These are phyloP conservation scores for Limanda limanda DNA, from an alignment of 2,113 vertebrate species.

Conservation along the genomic window DNA sequence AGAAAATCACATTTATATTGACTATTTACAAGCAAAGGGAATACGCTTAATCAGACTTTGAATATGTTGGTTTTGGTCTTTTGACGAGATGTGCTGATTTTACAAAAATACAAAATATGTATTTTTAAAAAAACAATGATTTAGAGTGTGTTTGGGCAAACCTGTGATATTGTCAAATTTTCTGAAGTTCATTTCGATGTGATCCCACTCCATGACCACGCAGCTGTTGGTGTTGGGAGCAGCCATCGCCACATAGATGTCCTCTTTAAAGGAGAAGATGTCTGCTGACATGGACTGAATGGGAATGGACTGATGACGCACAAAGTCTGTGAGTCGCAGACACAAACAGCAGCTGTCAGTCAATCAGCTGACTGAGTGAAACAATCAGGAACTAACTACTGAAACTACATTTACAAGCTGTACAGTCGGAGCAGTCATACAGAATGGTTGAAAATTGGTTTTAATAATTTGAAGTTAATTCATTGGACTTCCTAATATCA, in stretches of 20 bases:
- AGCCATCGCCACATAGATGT: constrained; percentile 94
- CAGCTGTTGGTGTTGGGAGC: constrained; percentile 96
- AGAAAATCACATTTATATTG: neutral
- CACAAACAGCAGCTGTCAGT: constrained; percentile 24
- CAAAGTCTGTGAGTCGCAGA: constrained; percentile 88
- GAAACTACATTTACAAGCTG: neutral
- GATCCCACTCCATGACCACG: constrained; percentile 97
- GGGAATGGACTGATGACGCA: constrained; percentile 92
- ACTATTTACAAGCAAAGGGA: too few relatives aligned
- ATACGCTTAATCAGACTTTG: too few relatives aligned
- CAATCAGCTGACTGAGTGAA: constrained; percentile 23
- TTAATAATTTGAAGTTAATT: neutral
- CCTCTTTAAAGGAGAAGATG: constrained; percentile 94
- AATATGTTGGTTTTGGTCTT: neutral
- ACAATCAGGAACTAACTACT: neutral
- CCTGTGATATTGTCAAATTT: constrained; percentile 98
- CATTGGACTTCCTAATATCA: neutral
- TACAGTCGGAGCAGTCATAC: too few relatives aligned
- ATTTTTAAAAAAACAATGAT: neutral
- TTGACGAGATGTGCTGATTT: neutral
- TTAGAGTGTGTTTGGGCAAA: constrained; percentile 61
- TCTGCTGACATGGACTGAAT: constrained; percentile 95
- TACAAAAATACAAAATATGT: neutral
- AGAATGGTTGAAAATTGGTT: neutral
- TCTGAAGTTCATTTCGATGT: constrained; percentile 97